These are phyloP conservation scores for Luffia ferchaultella DNA, from an alignment of 2,888 invertebrate species.

Conservation along the genomic window DNA sequence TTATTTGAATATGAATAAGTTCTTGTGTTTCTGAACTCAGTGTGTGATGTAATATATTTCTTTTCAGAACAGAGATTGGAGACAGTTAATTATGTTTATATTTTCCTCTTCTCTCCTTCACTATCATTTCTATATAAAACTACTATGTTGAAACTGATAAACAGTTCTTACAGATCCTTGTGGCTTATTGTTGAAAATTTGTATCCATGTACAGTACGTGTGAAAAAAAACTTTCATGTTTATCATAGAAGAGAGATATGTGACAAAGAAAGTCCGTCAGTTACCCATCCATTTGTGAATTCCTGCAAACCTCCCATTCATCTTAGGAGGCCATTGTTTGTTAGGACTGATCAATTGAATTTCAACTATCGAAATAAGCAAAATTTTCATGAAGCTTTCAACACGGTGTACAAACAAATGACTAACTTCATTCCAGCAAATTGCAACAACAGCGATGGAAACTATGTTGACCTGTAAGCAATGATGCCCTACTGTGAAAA, in stretches of 20 bases:
- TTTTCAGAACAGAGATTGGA: too few species aligned
- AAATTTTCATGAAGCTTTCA: conserved; percentile 23
- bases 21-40: too few species aligned
- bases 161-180: conserved; percentile 55
- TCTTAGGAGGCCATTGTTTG: conserved; percentile 22
- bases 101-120: neutral
- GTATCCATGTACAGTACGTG: conserved; percentile 27
- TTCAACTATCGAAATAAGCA: conserved; percentile 26
- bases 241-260: conserved; percentile 25
- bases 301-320: conserved; percentile 16
- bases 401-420: conserved; percentile 31
- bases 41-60: too few species aligned
- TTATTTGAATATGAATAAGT: too few species aligned
- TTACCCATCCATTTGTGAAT: conserved; percentile 14
- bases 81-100: neutral
- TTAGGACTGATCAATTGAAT: conserved; percentile 22
- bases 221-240: conserved; percentile 20
- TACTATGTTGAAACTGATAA: conserved; percentile 56
- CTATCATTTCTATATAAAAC: conserved; percentile 18
- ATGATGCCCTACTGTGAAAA: neutral
- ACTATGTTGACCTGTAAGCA: neutral
- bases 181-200: conserved; percentile 37
- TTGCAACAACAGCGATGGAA: conserved; percentile 21
- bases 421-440: conserved; percentile 36
- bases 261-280: conserved; percentile 24